A percentile compares a stretch with the other conserved stretches of the same genome.
phyloP scores from a whole-genome alignment of 2,113 vertebrate species.

The Scomber scombrus region DNA sequence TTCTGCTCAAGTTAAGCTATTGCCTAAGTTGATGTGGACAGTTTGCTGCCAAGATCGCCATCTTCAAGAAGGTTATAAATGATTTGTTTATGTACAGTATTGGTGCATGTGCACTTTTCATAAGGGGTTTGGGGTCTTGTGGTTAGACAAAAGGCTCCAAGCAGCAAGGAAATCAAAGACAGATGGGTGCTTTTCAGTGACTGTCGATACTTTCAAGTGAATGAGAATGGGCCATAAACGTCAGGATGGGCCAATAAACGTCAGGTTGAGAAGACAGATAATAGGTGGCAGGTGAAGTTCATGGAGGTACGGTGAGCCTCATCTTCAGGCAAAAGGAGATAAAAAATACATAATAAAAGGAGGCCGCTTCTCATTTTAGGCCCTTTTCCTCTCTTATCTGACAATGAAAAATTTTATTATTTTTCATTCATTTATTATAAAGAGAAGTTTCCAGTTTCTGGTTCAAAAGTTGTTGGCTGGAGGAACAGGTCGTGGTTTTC shows the following conservation, averaged over 20 bases:
- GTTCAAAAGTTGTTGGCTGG: background rate
- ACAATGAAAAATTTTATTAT: constrained; percentile 18
- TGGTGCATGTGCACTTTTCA: constrained; percentile 20
- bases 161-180: constrained; percentile 64
- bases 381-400: constrained; percentile 6
- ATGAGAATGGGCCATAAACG: constrained; percentile 56
- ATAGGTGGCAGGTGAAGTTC: constrained; percentile 59
- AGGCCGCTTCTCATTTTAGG: constrained; percentile 8
- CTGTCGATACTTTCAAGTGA: constrained; percentile 53
- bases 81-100: constrained; percentile 18
- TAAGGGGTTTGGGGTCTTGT: constrained; percentile 10
- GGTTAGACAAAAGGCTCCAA: constrained; percentile 51
- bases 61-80: constrained; percentile 21
- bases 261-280: constrained; percentile 59
- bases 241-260: constrained; percentile 66
- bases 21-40: background rate
- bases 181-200: constrained; percentile 64
- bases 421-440: background rate
- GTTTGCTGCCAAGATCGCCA: background rate
- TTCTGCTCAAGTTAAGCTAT: constrained; percentile 16
- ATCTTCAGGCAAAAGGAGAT: constrained; percentile 29
- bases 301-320: constrained; percentile 46
- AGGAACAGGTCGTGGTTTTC: no score
- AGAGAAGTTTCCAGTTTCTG: background rate
- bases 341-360: background rate